Conservation (phyloP, 1,140 invertebrate species). For the Pomacea maculata region DNA sequence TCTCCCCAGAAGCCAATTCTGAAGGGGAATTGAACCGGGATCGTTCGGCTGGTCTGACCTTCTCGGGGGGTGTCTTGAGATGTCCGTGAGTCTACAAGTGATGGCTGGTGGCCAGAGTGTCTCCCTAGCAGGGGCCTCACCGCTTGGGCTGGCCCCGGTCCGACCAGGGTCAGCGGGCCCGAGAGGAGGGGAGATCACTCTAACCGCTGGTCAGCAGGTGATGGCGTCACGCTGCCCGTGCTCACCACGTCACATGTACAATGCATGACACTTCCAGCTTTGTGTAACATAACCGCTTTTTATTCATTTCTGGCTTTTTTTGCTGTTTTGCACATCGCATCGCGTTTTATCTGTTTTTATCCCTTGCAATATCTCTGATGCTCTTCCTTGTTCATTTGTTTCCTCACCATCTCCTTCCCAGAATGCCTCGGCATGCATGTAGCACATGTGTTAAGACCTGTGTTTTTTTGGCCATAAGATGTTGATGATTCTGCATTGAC, state of each 20-base stretch:
- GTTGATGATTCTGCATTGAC: not conserved
- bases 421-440: not conserved
- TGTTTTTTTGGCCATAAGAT: not conserved
- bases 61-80: not conserved
- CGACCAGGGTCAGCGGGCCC: constrained; percentile 8
- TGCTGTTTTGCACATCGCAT: not conserved
- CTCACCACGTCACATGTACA: not conserved
- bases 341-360: not conserved
- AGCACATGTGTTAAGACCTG: not conserved
- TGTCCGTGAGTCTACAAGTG: constrained; percentile 1
- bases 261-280: not conserved
- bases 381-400: not conserved
- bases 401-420: no score
- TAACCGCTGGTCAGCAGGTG: not conserved
- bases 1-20: no score
- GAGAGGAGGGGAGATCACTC: constrained; percentile 8
- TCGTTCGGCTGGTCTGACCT: constrained; percentile 15
- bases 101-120: constrained; percentile 3
- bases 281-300: not conserved
- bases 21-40: no score
- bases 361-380: not conserved
- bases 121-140: not conserved
- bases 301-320: not conserved
- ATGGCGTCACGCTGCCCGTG: no score
- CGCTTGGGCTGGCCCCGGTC: constrained; percentile 24